Conservation (phyloP, 2,888 invertebrate genomes). For the Andrena trimmerana region DNA sequence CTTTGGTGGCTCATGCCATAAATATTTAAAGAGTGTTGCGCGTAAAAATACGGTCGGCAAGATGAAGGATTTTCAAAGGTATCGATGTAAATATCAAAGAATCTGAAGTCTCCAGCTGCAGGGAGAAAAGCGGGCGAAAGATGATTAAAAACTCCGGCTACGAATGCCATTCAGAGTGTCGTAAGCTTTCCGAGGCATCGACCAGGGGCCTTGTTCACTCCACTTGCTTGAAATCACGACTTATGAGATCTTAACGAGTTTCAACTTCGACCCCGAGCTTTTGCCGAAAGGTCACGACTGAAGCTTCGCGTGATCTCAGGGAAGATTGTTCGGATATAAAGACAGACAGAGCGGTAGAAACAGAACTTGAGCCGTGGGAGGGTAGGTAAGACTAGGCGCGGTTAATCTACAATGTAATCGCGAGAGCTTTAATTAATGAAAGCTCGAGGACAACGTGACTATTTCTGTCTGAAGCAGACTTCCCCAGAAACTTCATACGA, state of each 20-base stretch:
- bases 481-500: too few species aligned
- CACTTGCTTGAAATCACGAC: neutral
- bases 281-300: constrained; percentile 27
- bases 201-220: neutral
- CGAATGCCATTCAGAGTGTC: neutral
- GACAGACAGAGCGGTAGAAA: constrained; percentile 10
- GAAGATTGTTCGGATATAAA: constrained; percentile 10
- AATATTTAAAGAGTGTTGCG: neutral
- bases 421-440: constrained; percentile 45
- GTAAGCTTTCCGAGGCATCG: constrained; percentile 8
- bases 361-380: constrained; percentile 6
- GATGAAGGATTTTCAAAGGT: neutral
- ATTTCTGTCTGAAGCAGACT: too few species aligned
- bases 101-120: neutral
- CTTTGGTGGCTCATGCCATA: neutral
- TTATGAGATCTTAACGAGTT: constrained; percentile 19
- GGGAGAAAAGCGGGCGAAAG: neutral
- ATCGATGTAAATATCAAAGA: too few species aligned
- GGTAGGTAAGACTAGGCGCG: neutral
- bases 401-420: constrained; percentile 45
- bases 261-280: neutral
- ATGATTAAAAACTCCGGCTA: neutral
- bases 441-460: neutral
- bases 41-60: neutral
- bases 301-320: constrained; percentile 17